Percentiles rank a stretch among this genome's conserved stretches.
Evolutionary conservation across 2,797 vertebrate genomes (phyloP).

Genomic region (Pangasius mekongensis): DNA sequence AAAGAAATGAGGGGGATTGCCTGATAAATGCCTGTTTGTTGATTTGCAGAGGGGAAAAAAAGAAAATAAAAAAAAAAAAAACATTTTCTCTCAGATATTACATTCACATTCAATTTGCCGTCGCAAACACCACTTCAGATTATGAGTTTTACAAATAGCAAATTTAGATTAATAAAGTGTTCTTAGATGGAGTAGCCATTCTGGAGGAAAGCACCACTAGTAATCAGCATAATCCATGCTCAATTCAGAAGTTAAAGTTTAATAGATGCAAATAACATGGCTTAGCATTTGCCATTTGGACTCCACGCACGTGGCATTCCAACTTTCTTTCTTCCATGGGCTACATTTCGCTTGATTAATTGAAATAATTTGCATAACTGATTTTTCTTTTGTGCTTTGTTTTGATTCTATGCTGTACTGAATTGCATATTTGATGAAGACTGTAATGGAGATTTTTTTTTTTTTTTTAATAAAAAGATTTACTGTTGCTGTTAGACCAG

Average conservation of each 20-base stretch:
- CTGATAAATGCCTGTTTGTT: slow-evolving; percentile 52
- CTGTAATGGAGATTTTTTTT: slow-evolving; percentile 17
- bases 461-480: neutral
- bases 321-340: slow-evolving; percentile 38
- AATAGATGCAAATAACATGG: slow-evolving; percentile 77
- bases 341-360: slow-evolving; percentile 55
- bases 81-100: slow-evolving; percentile 44
- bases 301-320: slow-evolving; percentile 60
- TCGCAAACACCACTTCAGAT: slow-evolving; percentile 52
- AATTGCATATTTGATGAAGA: slow-evolving; percentile 46
- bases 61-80: slow-evolving; percentile 7
- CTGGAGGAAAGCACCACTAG: slow-evolving; percentile 64
- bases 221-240: slow-evolving; percentile 71
- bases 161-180: slow-evolving; percentile 75
- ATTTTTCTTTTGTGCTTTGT: slow-evolving; percentile 56
- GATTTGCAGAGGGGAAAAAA: slow-evolving; percentile 38
- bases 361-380: slow-evolving; percentile 55
- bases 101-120: slow-evolving; percentile 60
- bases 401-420: slow-evolving; percentile 43
- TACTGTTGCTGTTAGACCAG: neutral
- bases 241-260: slow-evolving; percentile 71
- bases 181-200: slow-evolving; percentile 69
- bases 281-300: slow-evolving; percentile 65
- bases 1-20: slow-evolving; percentile 52
- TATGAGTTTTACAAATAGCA: slow-evolving; percentile 63